Base-by-base conservation (phyloP, 2,888 invertebrate species). In the Drosophila macrospina region DNA sequence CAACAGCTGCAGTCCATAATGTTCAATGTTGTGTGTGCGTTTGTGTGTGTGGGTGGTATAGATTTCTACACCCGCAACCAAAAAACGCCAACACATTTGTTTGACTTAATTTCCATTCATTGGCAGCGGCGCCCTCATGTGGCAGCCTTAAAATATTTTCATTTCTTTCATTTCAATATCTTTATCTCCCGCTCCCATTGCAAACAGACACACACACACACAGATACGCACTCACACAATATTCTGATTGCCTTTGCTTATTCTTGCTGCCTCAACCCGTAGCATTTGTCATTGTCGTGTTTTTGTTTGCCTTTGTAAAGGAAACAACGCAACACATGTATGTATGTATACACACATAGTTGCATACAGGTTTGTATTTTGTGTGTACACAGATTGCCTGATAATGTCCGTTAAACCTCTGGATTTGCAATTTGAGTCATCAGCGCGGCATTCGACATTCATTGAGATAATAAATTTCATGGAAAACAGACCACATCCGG, bases 401-500 rank as follows among this genome's bases (percentile, higher is more conserved):
- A 76, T 70, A 68, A 78, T 78, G 65, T 30, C 60, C 37, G 56
- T 69, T 74, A 56, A 54, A 54, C 37, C 71, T 56, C 65, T 74
- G 81, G 59, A 74, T 78, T 83, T 66, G 81, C 81, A 69, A 73
- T 69, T 82, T 88, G 83, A 84, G 67, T 84, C 83, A 83, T 72
- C 77, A 64, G 39, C 51, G 42, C 60, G 72, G 68, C 72, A 77
- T 71, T 74, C 77, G 68, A 72, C 74, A 69, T 64, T 77, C 54
- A 64, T 74, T 69, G 74, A 74, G 78, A 78, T 75, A 69, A 75
- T 75, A 77, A 75, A 69, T 75, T 75, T 75, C 78, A 60, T 73
- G 77, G 78, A 74, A 77, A 66, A 69, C 57, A 11, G 60, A 48
- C 42, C 37, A 78, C 65, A 78, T 78, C 79, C 79, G 77, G 59